Conservation (phyloP, 2,888 invertebrate species). For the Lysandra bellargus region DNA sequence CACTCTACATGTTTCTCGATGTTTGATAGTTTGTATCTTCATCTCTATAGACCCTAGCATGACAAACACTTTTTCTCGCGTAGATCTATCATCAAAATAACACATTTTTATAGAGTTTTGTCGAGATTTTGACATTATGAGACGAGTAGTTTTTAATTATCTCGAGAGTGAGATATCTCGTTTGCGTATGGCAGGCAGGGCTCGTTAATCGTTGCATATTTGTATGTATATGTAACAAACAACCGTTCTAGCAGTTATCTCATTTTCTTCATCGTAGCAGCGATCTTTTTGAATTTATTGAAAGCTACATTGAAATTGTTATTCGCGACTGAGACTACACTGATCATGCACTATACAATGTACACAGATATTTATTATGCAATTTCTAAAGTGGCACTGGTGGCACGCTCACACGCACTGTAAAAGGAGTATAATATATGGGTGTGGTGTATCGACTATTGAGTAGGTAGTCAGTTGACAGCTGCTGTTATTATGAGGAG, state of each 20-base stretch:
- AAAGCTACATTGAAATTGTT: neutral
- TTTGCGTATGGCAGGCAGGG: no score
- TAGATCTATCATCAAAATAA: no score
- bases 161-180: no score
- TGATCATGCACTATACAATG: neutral
- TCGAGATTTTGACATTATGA: no score
- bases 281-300: neutral
- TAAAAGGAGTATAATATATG: neutral
- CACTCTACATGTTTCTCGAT: no score
- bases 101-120: no score
- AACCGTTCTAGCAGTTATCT: neutral
- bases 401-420: neutral
- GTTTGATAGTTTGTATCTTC: no score
- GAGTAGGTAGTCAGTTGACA: neutral
- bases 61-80: no score
- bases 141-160: no score
- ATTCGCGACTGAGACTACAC: neutral
- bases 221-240: neutral
- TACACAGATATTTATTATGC: neutral
- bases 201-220: neutral
- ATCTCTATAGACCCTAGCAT: no score
- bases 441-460: neutral
- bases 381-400: neutral
- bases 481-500: neutral
- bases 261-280: neutral